Conservation (phyloP, 2,113 vertebrate species). For the Dermatemys mawii region DNA sequence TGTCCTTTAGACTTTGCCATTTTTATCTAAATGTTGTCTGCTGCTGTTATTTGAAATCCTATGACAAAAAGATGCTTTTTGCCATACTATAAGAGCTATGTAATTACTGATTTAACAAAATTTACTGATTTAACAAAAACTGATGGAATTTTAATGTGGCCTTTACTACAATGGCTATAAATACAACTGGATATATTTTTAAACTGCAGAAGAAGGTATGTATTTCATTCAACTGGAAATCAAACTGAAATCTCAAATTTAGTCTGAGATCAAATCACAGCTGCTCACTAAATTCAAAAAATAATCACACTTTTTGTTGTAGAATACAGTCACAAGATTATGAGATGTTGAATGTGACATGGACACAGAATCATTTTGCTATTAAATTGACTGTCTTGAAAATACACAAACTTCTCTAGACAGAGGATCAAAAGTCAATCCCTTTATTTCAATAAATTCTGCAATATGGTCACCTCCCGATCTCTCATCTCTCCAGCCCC, state of each 20-base stretch:
- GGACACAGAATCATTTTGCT: not conserved
- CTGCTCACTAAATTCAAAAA: not conserved
- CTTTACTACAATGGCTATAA: not conserved
- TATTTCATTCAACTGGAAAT: not conserved
- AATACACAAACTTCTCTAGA: too few species aligned
- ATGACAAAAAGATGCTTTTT: not conserved
- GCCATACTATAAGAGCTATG: not conserved
- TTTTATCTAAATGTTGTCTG: too few species aligned
- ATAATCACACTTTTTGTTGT: not conserved
- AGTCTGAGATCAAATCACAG: not conserved
- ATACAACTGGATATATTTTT: not conserved
- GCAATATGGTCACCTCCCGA: accelerated
- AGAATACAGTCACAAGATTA: not conserved
- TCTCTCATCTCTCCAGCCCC: accelerated
- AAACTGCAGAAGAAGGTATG: not conserved
- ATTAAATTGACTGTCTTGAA: not conserved
- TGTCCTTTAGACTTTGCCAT: not conserved
- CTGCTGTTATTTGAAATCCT: not conserved
- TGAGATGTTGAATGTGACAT: not conserved
- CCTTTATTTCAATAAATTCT: not conserved
- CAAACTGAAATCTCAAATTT: not conserved
- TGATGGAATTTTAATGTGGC: not conserved
- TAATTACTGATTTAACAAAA: not conserved
- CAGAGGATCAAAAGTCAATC: not conserved
- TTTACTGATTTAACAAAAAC: not conserved